phyloP scores from a whole-genome alignment of 2,888 invertebrate genomes.

The Caenorhabditis imperialis region DNA sequence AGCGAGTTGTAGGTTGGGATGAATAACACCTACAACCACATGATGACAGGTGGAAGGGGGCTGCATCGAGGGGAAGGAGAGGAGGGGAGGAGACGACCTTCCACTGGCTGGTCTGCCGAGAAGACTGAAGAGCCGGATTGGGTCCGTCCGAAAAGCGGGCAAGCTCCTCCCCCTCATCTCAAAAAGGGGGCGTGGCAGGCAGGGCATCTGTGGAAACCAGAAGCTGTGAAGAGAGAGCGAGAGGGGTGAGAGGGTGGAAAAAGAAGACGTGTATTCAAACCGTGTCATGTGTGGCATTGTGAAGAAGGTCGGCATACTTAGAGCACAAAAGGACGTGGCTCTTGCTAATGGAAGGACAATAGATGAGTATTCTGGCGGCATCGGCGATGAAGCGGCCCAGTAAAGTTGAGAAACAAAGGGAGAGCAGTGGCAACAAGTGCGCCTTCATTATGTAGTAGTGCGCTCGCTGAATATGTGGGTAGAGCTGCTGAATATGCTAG shows the following conservation, averaged over 20 bases:
- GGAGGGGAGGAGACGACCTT: slow-evolving; percentile 15
- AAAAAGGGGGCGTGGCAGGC: slow-evolving; percentile 15
- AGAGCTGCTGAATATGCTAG: too few relatives aligned
- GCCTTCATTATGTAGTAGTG: slow-evolving; percentile 20
- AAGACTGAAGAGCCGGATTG: slow-evolving; percentile 35
- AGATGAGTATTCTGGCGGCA: slow-evolving; percentile 51
- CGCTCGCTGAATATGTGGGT: too few relatives aligned
- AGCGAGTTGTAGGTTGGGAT: slow-evolving; percentile 39
- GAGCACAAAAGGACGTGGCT: slow-evolving; percentile 54
- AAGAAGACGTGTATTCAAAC: slow-evolving; percentile 32
- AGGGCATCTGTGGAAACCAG: slow-evolving; percentile 31
- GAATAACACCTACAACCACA: slow-evolving; percentile 52
- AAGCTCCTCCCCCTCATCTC: slow-evolving; percentile 22
- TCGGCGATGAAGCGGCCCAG: slow-evolving; percentile 20
- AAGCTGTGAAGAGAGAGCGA: not conserved
- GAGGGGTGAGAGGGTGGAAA: not conserved
- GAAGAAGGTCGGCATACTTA: slow-evolving; percentile 56
- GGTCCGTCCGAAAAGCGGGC: slow-evolving; percentile 8
- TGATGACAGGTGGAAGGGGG: slow-evolving; percentile 11
- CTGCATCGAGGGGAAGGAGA: not conserved
- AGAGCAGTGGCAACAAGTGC: slow-evolving; percentile 18
- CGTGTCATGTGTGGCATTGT: slow-evolving; percentile 54
- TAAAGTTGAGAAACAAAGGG: slow-evolving; percentile 20
- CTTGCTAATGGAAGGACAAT: slow-evolving; percentile 58
- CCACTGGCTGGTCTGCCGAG: slow-evolving; percentile 23